Evolutionary conservation across 1,140 invertebrate species (phyloP), one percentile per base, ranked within the genome.

Genomic region (Episyrphus balteatus): DNA sequence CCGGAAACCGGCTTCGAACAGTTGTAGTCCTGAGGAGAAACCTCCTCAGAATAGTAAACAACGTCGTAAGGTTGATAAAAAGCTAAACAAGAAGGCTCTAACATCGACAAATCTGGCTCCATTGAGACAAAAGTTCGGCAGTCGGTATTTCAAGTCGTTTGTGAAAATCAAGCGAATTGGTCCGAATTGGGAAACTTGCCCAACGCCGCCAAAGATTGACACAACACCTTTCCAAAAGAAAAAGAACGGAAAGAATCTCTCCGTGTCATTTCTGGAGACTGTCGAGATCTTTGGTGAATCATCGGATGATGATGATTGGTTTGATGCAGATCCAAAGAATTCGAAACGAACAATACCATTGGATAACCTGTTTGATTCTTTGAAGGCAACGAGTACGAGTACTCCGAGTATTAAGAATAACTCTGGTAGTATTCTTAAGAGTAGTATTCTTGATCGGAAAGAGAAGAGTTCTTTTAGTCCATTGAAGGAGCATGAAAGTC

Each of bases 271-370:
- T 44, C 40, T 47, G 5, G 52, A 54, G 21, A 42, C 47, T 10
- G 52, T 54, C 6, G 52, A 54, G 45, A 49, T 54, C 41, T 48
- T 54, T 51, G 52, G 52, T 5, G 34, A 33, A 13, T 38, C 44
- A 7, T 44, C 48, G 3, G 49, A 42, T 36, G 33, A 31, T n/a
- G 46, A 47, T 37, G 47, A 51, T 19, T 42, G 33, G 32, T 11
- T 18, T 14, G 49, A 51, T 34, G 42, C 41, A 11, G 11, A 38
- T 7, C 3, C 36, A 17, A 38, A 38, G 36, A 38, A 38, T n/a
- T 38, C 36, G 17, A 17, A 21, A 30, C 30, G 37, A n/a, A 44
- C 48, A 19, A 26, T 31, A 34, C 36, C 42, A 30, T 33, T 26
- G 19, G 37, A 34, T 14, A n/a, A 34, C 10, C 26, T 34, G n/a